phyloP scores from a whole-genome alignment of 2,113 vertebrate genomes.

The Corythaixoides concolor region DNA sequence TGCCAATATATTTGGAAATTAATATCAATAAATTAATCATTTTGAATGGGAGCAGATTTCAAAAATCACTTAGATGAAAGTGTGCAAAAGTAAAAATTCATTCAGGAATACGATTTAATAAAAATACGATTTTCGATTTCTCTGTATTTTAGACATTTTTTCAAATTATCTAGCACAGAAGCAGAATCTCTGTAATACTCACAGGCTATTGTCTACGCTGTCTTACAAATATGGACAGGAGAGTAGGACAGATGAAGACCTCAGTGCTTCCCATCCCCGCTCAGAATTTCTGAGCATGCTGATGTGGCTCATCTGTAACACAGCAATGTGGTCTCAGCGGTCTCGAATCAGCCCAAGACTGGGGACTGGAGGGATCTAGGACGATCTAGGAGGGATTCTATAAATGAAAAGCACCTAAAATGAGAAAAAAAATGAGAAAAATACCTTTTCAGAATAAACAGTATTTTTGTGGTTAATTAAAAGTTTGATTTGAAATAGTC shows the following conservation, averaged over 20 bases:
- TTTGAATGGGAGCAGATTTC: neutral
- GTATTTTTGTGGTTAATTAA: accelerated
- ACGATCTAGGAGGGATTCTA: neutral
- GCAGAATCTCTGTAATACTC: neutral
- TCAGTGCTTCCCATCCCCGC: neutral
- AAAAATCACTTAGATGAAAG: neutral
- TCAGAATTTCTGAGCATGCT: neutral
- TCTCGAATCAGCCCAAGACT: neutral
- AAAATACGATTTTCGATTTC: neutral
- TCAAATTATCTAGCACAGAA: neutral
- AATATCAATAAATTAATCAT: neutral
- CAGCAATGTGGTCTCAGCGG: neutral
- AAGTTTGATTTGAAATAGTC: neutral
- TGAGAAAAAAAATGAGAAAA: neutral
- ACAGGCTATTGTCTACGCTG: neutral
- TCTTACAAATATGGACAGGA: neutral
- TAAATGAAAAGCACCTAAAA: neutral
- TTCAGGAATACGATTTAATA: neutral
- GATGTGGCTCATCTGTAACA: neutral
- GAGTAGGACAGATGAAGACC: neutral
- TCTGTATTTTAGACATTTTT: neutral
- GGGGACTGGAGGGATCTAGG: neutral
- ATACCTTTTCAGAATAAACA: neutral
- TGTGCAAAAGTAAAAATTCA: neutral
- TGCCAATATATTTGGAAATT: neutral